These are phyloP conservation scores for Crocidura indochinensis DNA, from an alignment of 2,797 vertebrate genomes.

Conservation along the genomic window DNA sequence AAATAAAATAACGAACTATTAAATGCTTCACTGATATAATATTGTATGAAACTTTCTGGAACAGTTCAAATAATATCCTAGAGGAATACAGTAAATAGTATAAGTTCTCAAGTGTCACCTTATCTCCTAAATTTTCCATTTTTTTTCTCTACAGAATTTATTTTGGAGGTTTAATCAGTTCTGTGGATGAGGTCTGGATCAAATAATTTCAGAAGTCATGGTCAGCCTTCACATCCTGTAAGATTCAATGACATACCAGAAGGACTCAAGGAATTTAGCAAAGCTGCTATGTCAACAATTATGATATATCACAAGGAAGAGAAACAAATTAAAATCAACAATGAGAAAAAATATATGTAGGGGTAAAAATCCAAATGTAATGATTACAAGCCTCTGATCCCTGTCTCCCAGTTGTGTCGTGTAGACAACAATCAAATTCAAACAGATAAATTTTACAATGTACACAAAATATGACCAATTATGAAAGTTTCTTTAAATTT, in stretches of 20 bases:
- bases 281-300: neutral
- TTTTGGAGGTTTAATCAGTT: neutral
- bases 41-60: neutral
- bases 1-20: neutral
- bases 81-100: neutral
- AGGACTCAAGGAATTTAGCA: neutral
- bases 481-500: neutral
- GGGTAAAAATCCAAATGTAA: neutral
- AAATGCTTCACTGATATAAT: neutral
- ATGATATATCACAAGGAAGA: neutral
- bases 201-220: neutral
- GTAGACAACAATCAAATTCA: neutral
- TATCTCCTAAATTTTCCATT: slow-evolving; percentile 17
- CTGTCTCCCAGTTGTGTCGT: neutral
- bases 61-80: neutral
- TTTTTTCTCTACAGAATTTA: neutral
- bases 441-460: neutral
- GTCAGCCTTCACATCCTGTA: neutral
- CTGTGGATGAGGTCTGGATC: neutral
- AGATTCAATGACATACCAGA: neutral
- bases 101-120: neutral
- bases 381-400: neutral
- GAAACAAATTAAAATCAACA: slow-evolving; percentile 24
- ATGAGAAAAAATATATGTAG: neutral
- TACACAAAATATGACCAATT: neutral